Base-by-base conservation (phyloP, 1,140 invertebrate genomes). In the Drosophila oshimai region DNA sequence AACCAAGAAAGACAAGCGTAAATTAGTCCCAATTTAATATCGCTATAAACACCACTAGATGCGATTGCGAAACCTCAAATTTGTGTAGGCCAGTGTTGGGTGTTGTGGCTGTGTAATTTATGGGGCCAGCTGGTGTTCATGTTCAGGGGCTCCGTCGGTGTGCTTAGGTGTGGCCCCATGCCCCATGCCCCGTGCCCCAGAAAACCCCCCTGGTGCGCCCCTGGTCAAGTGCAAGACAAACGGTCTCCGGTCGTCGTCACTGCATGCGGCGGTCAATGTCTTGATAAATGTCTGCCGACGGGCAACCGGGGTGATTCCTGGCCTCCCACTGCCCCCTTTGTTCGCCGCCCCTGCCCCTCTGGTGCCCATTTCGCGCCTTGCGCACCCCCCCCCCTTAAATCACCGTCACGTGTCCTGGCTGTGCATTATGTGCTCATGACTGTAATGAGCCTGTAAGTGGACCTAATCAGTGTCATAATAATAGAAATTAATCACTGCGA, bases 401-500 rank as follows among this genome's bases (percentile, higher is more conserved):
- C 53, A 47, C 65, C 44, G 70, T 64, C 68, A 73, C 69, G 62
- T 75, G 73, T 62, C 42, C 65, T 39, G 49, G 44, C 29, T 76
- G 73, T 76, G 73, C 54, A 62, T 74, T 74, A 80, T 83, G 77
- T 77, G 74, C 69, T 67, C 71, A 80, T 84, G 80, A 75, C 75
- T 84, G 75, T 86, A 86, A 86, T 87, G 76, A 86, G 81, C 81
- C 76, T 86, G 81, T 86, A 86, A 87, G 80, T 86, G 80, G 80
- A 74, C 71, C 76, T 86, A 87, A 86, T 86, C 81, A 86, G 76
- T 86, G 81, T 86, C 81, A 87, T 86, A 86, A 86, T 86, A 86
- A 86, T 87, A 86, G 61, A 86, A 87, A 86, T 86, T 86, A 86
- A 86, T 86, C 80, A 86, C 80, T 74, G 47, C 6, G 20, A 7